Conservation (phyloP, 2,888 invertebrate genomes). For the Drosophila quasianomalipes region DNA sequence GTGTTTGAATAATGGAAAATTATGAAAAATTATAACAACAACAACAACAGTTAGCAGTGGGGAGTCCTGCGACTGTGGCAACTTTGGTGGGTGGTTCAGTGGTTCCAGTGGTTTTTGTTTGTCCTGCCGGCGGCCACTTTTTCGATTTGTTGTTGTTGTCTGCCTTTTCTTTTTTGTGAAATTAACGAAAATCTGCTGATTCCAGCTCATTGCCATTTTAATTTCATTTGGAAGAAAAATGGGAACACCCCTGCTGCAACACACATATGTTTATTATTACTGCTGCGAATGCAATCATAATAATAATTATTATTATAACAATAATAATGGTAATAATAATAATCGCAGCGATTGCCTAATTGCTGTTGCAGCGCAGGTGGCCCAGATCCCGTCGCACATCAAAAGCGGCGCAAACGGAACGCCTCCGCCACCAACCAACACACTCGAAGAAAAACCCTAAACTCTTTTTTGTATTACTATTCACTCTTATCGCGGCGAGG, state of each 20-base stretch:
- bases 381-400: conserved; percentile 65
- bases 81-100: conserved; percentile 17
- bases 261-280: conserved; percentile 57
- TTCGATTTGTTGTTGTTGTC: conserved; percentile 30
- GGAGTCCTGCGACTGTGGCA: conserved; percentile 24
- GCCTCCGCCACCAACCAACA: neutral
- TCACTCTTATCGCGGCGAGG: conserved; percentile 27
- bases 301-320: conserved; percentile 24
- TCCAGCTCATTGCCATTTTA: conserved; percentile 86
- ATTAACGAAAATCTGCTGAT: conserved; percentile 85
- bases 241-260: neutral
- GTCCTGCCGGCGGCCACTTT: conserved; percentile 48
- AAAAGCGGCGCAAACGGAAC: conserved; percentile 54
- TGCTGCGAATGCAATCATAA: conserved; percentile 53
- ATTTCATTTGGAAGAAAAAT: conserved; percentile 82
- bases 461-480: conserved; percentile 31
- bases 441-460: conserved; percentile 1
- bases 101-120: conserved; percentile 15
- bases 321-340: conserved; percentile 23
- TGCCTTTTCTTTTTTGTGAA: conserved; percentile 62
- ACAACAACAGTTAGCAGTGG: conserved; percentile 39
- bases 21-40: conserved; percentile 78
- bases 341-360: conserved; percentile 58
- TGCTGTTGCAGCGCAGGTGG: conserved; percentile 73
- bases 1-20: conserved; percentile 80